Evolutionary conservation across 2,113 vertebrate genomes (phyloP).

Genomic region (Cnemophilus loriae): DNA sequence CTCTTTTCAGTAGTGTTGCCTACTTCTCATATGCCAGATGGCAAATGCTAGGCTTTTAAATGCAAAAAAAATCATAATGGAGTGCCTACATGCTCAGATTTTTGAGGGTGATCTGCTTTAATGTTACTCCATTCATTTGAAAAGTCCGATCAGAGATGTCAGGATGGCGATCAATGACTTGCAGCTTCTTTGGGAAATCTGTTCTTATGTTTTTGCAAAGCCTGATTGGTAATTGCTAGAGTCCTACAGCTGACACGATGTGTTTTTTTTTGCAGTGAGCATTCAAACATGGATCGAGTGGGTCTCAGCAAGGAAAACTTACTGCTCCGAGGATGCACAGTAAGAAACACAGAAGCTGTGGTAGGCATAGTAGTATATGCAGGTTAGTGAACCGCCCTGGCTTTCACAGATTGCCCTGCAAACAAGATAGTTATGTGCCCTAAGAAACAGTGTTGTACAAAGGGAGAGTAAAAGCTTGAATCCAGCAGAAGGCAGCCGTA

Average conservation of each 20-base stretch:
- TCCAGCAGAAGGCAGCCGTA: background rate
- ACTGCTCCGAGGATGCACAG: slow-evolving; percentile 86
- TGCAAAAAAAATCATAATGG: background rate
- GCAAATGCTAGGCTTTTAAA: background rate
- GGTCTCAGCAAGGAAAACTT: slow-evolving; percentile 88
- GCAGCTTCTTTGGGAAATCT: background rate
- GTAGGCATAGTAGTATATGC: slow-evolving; percentile 94
- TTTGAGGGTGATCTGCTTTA: background rate
- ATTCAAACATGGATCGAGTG: slow-evolving; percentile 76
- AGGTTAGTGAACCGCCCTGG: slow-evolving; percentile 71
- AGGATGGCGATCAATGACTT: background rate
- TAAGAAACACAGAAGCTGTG: slow-evolving; percentile 90
- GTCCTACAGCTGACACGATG: background rate
- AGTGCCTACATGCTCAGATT: background rate
- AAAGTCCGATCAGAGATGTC: rapidly evolving
- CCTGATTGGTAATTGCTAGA: background rate
- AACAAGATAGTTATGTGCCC: background rate
- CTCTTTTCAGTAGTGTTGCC: background rate
- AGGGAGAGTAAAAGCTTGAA: background rate
- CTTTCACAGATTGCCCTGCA: background rate
- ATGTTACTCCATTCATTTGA: background rate
- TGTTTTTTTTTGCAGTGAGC: slow-evolving; percentile 74
- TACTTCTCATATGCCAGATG: background rate
- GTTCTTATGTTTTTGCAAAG: background rate
- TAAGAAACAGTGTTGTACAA: background rate